phyloP scores from a whole-genome alignment of 30 jellyfish, hydroid and myxozoan species.

The Phacellophora camtschatica region DNA sequence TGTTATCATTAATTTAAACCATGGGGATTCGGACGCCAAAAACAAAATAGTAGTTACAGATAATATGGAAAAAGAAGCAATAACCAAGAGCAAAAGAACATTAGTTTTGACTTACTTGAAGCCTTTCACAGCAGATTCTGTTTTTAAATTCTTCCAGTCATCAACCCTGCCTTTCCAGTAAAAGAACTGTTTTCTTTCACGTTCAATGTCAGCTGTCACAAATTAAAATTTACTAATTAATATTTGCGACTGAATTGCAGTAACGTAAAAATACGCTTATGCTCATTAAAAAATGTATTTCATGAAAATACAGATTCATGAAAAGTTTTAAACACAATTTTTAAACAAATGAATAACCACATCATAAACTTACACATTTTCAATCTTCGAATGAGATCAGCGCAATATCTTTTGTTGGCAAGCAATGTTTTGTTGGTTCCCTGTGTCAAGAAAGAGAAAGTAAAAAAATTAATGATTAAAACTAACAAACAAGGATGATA shows the following conservation, averaged over 20 bases:
- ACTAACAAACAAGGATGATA: no score
- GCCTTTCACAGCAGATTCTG: constrained; percentile 34
- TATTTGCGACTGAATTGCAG: background rate
- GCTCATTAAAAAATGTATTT: background rate
- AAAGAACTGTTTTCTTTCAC: constrained; percentile 45
- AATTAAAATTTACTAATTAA: background rate
- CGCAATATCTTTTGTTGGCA: constrained; percentile 50
- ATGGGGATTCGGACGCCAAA: background rate
- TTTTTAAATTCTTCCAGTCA: constrained; percentile 69
- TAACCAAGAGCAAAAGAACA: background rate
- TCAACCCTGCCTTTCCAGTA: constrained; percentile 62
- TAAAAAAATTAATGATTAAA: no score
- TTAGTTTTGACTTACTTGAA: constrained; percentile 31
- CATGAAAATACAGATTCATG: no score
- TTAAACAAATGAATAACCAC: no score
- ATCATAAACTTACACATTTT: constrained; percentile 40
- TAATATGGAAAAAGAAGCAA: background rate
- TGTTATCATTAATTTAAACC: background rate
- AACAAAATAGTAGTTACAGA: background rate
- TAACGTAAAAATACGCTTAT: background rate
- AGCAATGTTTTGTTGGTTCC: constrained; percentile 56
- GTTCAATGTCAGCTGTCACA: constrained; percentile 56
- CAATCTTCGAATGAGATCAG: constrained; percentile 63
- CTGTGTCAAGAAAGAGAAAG: constrained; percentile 5
- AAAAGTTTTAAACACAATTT: no score